A percentile compares a stretch with the other conserved stretches of the same genome.
Evolutionary conservation across 2,888 invertebrate species (phyloP).

Genomic region (Epiperipatus broadwayi): DNA sequence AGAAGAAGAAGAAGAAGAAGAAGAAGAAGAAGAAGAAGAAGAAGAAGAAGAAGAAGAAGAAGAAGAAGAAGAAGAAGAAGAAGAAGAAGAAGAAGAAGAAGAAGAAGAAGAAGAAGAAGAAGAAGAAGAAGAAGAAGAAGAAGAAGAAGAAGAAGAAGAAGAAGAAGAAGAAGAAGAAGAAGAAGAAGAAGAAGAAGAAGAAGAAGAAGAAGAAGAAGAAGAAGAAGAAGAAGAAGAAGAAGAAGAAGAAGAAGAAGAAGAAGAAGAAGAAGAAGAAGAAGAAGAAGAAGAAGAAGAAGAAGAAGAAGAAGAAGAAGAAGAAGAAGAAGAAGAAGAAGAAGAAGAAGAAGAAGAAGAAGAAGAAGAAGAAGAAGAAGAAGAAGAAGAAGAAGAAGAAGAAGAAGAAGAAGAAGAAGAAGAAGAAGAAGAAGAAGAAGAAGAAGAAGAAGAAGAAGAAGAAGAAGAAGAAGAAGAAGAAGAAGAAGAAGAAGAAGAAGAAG

Average conservation of each 20-base stretch:
- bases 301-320: not conserved
- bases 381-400: slow-evolving; percentile 1
- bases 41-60: not conserved
- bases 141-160: not conserved
- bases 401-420: slow-evolving; percentile 1
- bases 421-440: slow-evolving; percentile 3
- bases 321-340: slow-evolving; percentile 3
- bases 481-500: slow-evolving; percentile 1
- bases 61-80: not conserved
- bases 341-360: slow-evolving; percentile 3
- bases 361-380: slow-evolving; percentile 3
- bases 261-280: slow-evolving; percentile 1
- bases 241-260: not conserved
- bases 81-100: slow-evolving; percentile 3
- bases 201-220: slow-evolving; percentile 3
- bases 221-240: not conserved
- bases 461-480: slow-evolving; percentile 1
- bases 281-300: slow-evolving; percentile 3
- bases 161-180: slow-evolving; percentile 7
- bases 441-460: slow-evolving; percentile 1
- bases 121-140: not conserved
- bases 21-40: not conserved
- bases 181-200: slow-evolving; percentile 3
- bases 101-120: slow-evolving; percentile 7
- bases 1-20: slow-evolving; percentile 5